Evolutionary conservation across 2,113 vertebrate genomes (phyloP).

Genomic region (Rhizomys pruinosus): DNA sequence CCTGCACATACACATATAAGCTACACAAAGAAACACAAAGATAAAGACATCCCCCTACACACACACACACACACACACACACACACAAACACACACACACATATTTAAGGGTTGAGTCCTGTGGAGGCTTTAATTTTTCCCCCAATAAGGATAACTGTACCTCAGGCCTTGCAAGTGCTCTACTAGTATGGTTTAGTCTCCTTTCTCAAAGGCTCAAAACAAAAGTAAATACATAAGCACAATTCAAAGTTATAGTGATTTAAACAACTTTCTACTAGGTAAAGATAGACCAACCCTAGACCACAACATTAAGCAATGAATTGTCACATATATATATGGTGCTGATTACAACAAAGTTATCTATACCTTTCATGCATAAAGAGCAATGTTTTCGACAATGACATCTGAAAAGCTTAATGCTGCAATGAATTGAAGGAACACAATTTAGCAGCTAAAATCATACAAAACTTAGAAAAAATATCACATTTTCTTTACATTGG

Average conservation of each 20-base stretch:
- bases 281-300: neutral
- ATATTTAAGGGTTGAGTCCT: neutral
- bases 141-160: too few species aligned
- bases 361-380: neutral
- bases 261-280: neutral
- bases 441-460: neutral
- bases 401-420: neutral
- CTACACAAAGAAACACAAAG: too few species aligned
- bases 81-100: neutral
- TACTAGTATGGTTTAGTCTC: too few species aligned
- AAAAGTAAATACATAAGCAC: too few species aligned
- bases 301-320: neutral
- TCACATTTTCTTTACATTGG: neutral
- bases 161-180: too few species aligned
- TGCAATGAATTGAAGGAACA: neutral
- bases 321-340: too few species aligned
- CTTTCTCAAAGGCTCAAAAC: too few species aligned
- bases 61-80: neutral
- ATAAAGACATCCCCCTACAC: too few species aligned
- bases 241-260: too few species aligned
- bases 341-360: too few species aligned
- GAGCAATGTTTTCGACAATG: neutral
- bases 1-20: too few species aligned
- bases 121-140: too few species aligned
- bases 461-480: neutral